Conservation (phyloP, 2,888 invertebrate species). For the Trichogramma dendrolimi region DNA sequence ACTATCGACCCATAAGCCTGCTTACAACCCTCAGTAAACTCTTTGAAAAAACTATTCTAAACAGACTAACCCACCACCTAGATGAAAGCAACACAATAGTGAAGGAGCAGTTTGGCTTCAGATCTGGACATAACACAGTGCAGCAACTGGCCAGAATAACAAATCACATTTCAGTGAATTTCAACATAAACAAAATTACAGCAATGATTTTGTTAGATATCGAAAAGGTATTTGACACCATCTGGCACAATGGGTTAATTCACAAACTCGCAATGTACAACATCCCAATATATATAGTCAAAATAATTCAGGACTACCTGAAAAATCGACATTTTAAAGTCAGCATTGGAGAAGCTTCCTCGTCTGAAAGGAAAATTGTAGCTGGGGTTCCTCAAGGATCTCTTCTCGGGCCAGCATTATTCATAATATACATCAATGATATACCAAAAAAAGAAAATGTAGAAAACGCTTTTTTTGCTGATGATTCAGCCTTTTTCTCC, state of each 20-base stretch:
- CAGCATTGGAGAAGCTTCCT: neutral
- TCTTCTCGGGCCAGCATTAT: constrained; percentile 7
- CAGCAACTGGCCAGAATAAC: constrained; percentile 17
- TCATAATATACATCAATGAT: constrained; percentile 7
- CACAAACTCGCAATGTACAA: constrained; percentile 3
- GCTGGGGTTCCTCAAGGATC: constrained; percentile 18
- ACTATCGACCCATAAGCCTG: constrained; percentile 11
- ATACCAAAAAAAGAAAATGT: neutral
- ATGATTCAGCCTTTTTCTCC: too few species aligned
- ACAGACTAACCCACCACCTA: neutral
- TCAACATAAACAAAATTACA: constrained; percentile 1
- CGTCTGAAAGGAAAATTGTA: neutral
- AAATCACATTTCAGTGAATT: constrained; percentile 7
- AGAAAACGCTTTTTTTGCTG: too few species aligned
- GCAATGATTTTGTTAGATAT: constrained; percentile 11
- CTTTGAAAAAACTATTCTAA: constrained; percentile 6
- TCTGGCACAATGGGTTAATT: constrained; percentile 5
- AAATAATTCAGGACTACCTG: constrained; percentile 1
- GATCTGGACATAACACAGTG: constrained; percentile 1
- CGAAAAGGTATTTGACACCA: constrained; percentile 12
- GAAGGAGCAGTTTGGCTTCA: constrained; percentile 9
- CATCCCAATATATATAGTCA: constrained; percentile 4
- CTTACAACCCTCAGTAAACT: constrained; percentile 5
- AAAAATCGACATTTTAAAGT: neutral
- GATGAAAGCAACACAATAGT: neutral